Evolutionary conservation across 2,797 vertebrate genomes (phyloP).

Genomic region (Oceanodroma leucorhoa): DNA sequence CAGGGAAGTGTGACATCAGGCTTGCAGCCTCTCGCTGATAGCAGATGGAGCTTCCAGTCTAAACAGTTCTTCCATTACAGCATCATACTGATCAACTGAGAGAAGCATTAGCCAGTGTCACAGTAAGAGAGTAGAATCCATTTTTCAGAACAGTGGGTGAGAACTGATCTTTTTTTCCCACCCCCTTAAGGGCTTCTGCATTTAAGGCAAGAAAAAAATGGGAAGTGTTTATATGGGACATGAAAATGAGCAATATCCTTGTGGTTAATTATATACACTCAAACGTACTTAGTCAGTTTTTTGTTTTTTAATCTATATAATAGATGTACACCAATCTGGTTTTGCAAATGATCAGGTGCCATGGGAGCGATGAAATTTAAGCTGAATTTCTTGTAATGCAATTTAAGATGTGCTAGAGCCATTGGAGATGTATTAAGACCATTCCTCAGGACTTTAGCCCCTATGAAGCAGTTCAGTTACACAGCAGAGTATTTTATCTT

Average conservation of each 20-base stretch:
- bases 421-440: not conserved
- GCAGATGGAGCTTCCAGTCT: not conserved
- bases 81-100: not conserved
- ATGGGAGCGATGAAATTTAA: not conserved
- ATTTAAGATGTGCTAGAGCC: constrained; percentile 11
- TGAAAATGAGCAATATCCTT: not conserved
- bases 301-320: not conserved
- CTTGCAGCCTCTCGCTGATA: not conserved
- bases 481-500: not conserved
- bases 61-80: not conserved
- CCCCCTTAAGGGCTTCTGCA: not conserved
- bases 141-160: not conserved
- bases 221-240: not conserved
- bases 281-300: not conserved
- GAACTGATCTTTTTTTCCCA: not conserved
- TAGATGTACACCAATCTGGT: not conserved
- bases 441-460: constrained; percentile 8
- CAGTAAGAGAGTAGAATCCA: not conserved
- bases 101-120: not conserved
- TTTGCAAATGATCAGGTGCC: not conserved
- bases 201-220: not conserved
- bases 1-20: not conserved
- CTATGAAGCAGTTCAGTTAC: not conserved
- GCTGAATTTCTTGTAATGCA: not conserved
- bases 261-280: not conserved